Base-by-base conservation (phyloP, 2,888 invertebrate species). In the Mythimna impura region DNA sequence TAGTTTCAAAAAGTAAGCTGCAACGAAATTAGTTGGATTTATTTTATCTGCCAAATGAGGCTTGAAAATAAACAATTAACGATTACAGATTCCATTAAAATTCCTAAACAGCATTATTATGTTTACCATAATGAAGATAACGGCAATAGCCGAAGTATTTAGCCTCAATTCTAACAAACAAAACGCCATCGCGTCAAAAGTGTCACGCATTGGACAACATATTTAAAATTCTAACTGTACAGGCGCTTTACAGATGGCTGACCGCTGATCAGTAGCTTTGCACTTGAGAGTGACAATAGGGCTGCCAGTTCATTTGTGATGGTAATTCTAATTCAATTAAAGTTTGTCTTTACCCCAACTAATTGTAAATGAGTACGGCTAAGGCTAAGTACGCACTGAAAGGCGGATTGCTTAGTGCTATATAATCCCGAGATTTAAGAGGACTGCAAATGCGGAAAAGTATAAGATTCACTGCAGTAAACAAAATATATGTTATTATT, bases 191-290 rank as follows among this genome's bases (percentile, higher is more conserved):
- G 71, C 55, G 71, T 66, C 71, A 77, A 69, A 78, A 68, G 79
- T 85, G 81, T 79, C 81, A 77, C 73, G 76, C 67, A 20, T 34
- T n/a, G 67, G 71, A 78, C 61, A 81, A 71, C 71, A 78, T 85
- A 71, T 83, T 85, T 81, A 77, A 76, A 71, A 73, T 78, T 74
- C 85, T 84, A 85, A 84, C 86, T 83, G 78, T 83, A 79, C 64
- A 72, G 73, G 63, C 73, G 70, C 76, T 80, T 47, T 52, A 14
- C 47, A 73, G 83, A 81, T 80, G 36, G 75, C 63, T 67, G 75
- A 54, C 80, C 60, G 54, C 62, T 78, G 85, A 82, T 78, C 81
- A 75, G 69, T 71, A 43, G 60, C 73, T 78, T 76, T 71, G 55
- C 66, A 77, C 69, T 74, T 55, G 58, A 17, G 10, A 72, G 40